Conservation (phyloP, 2,113 vertebrate genomes). For the Chrysochloris asiatica region DNA sequence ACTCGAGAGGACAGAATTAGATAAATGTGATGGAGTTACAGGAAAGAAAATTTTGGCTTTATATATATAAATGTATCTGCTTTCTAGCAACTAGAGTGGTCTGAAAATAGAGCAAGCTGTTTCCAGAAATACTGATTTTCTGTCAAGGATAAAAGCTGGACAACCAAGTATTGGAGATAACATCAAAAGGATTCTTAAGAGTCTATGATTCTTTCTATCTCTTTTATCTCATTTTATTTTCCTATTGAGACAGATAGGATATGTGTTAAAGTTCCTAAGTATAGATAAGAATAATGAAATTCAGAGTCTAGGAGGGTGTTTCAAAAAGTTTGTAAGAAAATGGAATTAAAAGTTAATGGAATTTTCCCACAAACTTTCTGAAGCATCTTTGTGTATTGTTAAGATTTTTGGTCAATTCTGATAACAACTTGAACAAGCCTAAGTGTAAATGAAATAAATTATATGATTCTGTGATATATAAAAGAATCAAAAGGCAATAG, state of each 20-base stretch:
- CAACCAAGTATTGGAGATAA: not conserved
- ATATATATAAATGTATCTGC: not conserved
- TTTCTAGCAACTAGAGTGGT: slow-evolving; percentile 20
- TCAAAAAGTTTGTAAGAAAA: no score
- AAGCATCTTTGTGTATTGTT: not conserved
- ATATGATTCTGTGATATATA: not conserved
- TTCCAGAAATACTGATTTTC: slow-evolving; percentile 46
- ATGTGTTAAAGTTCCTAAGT: not conserved
- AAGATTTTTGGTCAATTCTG: not conserved
- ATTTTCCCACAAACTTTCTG: no score
- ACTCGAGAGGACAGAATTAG: not conserved
- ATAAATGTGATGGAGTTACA: slow-evolving; percentile 24
- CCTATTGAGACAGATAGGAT: not conserved
- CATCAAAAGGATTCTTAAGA: not conserved
- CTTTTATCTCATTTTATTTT: slow-evolving; percentile 29
- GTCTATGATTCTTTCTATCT: slow-evolving; percentile 31
- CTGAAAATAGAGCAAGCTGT: slow-evolving; percentile 27
- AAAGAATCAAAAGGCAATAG: not conserved
- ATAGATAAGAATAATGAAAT: slow-evolving; percentile 11
- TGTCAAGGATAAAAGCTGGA: slow-evolving; percentile 16
- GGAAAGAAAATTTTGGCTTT: slow-evolving; percentile 20
- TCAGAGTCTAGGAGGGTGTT: not conserved
- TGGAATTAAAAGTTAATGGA: no score
- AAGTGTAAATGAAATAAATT: not conserved
- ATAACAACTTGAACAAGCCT: slow-evolving; percentile 4